A percentile compares a stretch with the other conserved stretches of the same genome.
Evolutionary conservation across 2,888 invertebrate genomes (phyloP).

Genomic region (Eurytoma adleriae): DNA sequence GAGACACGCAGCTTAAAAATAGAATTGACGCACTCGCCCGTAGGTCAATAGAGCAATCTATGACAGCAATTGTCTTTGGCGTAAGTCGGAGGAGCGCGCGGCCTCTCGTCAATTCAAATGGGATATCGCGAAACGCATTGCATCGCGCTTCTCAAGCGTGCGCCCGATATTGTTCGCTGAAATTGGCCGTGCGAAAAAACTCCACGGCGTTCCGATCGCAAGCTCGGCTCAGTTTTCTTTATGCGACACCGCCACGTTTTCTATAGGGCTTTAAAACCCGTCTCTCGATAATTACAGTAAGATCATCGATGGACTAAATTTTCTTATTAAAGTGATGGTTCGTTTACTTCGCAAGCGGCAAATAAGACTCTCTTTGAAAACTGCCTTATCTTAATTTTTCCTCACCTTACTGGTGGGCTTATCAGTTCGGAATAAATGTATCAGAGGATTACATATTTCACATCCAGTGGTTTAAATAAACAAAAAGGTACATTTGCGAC

Average conservation of each 20-base stretch:
- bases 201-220: background rate
- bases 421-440: too few relatives aligned
- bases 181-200: conserved; percentile 4
- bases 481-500: too few relatives aligned
- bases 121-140: conserved; percentile 32
- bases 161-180: conserved; percentile 20
- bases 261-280: too few relatives aligned
- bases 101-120: conserved; percentile 56
- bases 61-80: conserved; percentile 63
- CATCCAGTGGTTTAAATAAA: too few relatives aligned
- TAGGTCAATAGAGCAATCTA: conserved; percentile 63
- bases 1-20: conserved; percentile 61
- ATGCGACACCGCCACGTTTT: background rate
- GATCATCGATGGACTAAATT: too few relatives aligned
- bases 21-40: conserved; percentile 63
- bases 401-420: too few relatives aligned
- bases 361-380: too few relatives aligned
- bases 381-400: too few relatives aligned
- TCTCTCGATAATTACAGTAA: too few relatives aligned
- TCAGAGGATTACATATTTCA: too few relatives aligned
- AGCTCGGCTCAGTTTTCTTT: background rate
- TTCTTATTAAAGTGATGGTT: too few relatives aligned
- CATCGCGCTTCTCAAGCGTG: background rate
- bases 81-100: conserved; percentile 29
- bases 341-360: too few relatives aligned